Evolutionary conservation across 37 sponge, comb jelly and placozoan species (phyloP).

Genomic region (Halichondria panicea): DNA sequence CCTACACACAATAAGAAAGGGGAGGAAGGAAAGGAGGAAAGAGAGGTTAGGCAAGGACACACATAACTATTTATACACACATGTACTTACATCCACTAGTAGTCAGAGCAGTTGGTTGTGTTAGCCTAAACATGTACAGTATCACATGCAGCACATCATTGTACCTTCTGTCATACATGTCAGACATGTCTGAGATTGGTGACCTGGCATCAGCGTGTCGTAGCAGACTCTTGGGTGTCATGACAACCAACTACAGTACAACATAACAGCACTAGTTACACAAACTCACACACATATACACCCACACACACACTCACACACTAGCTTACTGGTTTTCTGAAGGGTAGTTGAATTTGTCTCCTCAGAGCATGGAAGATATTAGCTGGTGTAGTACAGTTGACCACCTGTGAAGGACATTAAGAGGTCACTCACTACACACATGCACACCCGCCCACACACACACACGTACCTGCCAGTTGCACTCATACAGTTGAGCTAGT

Average conservation of each 20-base stretch:
- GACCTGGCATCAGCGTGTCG: constrained; percentile 84
- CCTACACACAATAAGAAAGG: constrained; percentile 34
- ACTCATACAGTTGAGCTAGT: constrained; percentile 52
- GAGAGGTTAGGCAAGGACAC: too few species aligned
- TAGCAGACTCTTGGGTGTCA: constrained; percentile 94
- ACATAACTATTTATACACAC: too few species aligned
- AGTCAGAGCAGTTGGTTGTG: too few species aligned
- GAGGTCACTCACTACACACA: neutral
- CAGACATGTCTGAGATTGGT: constrained; percentile 67
- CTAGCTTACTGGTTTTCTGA: constrained; percentile 87
- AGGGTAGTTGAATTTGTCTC: constrained; percentile 81
- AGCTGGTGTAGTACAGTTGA: constrained; percentile 91
- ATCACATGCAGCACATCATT: too few species aligned
- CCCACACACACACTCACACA: constrained; percentile 7
- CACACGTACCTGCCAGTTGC: constrained; percentile 36
- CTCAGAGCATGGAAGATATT: constrained; percentile 91
- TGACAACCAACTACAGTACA: constrained; percentile 67
- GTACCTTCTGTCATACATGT: too few species aligned
- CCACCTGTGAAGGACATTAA: constrained; percentile 45
- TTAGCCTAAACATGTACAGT: too few species aligned
- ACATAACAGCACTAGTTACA: neutral
- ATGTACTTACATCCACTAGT: neutral
- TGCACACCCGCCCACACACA: neutral
- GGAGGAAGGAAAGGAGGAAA: too few species aligned
- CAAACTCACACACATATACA: constrained; percentile 22